Conservation (phyloP, 2,113 vertebrate species). For the Triplophysa dalaica region DNA sequence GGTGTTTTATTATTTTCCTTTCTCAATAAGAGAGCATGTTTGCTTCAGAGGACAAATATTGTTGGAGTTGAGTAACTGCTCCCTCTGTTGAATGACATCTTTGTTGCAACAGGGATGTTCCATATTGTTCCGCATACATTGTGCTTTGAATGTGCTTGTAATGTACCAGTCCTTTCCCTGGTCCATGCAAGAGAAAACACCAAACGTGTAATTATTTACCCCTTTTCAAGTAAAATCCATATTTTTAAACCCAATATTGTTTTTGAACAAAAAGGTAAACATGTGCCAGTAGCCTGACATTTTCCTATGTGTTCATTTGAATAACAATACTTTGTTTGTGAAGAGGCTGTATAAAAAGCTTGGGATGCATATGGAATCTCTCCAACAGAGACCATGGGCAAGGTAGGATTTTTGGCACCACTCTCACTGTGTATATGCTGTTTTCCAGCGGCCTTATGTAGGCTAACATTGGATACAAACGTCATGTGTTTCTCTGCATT, state of each 20-base stretch:
- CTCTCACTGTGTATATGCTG: slow-evolving; percentile 40
- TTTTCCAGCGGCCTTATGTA: slow-evolving; percentile 5
- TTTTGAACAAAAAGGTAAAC: slow-evolving; percentile 71
- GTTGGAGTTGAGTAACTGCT: slow-evolving; percentile 58
- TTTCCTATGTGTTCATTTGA: slow-evolving; percentile 70
- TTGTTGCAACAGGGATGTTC: slow-evolving; percentile 71
- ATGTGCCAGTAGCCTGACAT: slow-evolving; percentile 72
- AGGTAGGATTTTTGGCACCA: slow-evolving; percentile 65
- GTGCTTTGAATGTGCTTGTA: slow-evolving; percentile 72
- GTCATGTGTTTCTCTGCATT: not conserved
- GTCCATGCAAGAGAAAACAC: slow-evolving; percentile 71
- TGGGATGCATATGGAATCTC: slow-evolving; percentile 75
- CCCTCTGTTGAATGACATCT: slow-evolving; percentile 67
- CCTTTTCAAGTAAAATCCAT: slow-evolving; percentile 74
- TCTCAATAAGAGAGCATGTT: too few species aligned
- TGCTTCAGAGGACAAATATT: slow-evolving; percentile 16
- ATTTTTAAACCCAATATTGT: slow-evolving; percentile 73
- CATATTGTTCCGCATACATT: slow-evolving; percentile 74
- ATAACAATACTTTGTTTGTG: slow-evolving; percentile 78
- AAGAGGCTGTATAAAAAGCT: slow-evolving; percentile 75
- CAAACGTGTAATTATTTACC: slow-evolving; percentile 73
- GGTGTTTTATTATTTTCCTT: too few species aligned
- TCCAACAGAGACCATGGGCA: slow-evolving; percentile 78
- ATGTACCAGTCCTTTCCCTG: slow-evolving; percentile 76
- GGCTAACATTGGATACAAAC: not conserved